Conservation (phyloP, 1,140 invertebrate species). For the Dendrolimus kikuchii region DNA sequence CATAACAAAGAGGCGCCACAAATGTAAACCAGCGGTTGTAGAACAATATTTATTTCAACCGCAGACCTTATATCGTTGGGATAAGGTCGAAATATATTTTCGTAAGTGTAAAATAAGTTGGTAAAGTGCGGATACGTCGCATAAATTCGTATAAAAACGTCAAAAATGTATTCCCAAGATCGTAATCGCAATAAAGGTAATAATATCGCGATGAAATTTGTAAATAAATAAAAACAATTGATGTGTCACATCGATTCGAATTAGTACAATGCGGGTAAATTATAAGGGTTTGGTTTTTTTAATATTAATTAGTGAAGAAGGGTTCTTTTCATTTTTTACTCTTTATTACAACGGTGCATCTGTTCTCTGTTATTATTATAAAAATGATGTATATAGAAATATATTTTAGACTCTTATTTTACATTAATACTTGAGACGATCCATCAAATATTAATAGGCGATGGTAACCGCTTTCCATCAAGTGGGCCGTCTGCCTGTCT, state of each 20-base stretch:
- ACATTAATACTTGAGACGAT: too few relatives aligned
- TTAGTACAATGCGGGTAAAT: neutral
- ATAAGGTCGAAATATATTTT: constrained; percentile 8
- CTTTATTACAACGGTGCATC: too few relatives aligned
- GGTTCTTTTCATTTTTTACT: too few relatives aligned
- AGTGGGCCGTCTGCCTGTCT: too few relatives aligned
- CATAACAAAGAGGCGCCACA: too few relatives aligned
- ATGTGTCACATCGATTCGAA: constrained; percentile 9
- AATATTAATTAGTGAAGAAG: neutral
- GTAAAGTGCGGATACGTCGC: constrained; percentile 29
- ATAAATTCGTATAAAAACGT: constrained; percentile 70
- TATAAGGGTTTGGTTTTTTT: neutral
- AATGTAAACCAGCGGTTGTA: too few relatives aligned
- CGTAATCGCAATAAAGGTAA: constrained; percentile 65
- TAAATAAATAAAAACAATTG: constrained; percentile 57
- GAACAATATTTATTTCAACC: neutral
- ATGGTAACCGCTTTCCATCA: too few relatives aligned
- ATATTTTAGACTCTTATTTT: too few relatives aligned
- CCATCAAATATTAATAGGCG: too few relatives aligned
- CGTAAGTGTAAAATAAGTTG: constrained; percentile 8
- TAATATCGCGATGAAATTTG: constrained; percentile 64
- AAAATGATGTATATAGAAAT: too few relatives aligned
- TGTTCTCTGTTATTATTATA: too few relatives aligned
- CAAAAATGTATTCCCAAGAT: constrained; percentile 68
- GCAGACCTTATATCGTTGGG: constrained; percentile 8